A percentile compares a stretch with the other conserved stretches of the same genome.
Conservation (phyloP, 2,888 invertebrate species). For the Calliopum simillimum region DNA sequence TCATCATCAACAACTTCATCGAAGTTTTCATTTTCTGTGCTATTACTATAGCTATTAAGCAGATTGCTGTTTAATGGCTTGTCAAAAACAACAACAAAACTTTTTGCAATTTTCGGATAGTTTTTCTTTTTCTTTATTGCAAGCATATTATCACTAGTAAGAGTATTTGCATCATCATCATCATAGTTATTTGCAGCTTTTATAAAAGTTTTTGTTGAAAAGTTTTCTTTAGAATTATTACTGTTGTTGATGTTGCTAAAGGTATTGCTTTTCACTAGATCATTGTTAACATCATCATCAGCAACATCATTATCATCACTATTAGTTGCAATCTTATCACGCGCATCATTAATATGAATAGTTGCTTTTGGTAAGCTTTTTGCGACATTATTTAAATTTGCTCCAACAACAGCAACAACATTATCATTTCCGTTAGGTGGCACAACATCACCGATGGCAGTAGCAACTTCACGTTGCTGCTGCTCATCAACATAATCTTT, state of each 20-base stretch:
- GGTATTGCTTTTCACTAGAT: too few relatives aligned
- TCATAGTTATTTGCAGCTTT: conserved; percentile 11
- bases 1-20: conserved; percentile 49
- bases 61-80: conserved; percentile 65
- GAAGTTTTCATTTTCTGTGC: conserved; percentile 38
- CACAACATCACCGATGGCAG: conserved; percentile 1
- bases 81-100: conserved; percentile 50
- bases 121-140: neutral
- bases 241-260: neutral
- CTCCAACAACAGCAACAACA: too few relatives aligned
- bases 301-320: neutral
- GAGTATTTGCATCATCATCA: neutral
- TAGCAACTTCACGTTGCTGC: neutral
- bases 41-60: conserved; percentile 29
- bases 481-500: conserved; percentile 26
- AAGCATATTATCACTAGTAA: neutral
- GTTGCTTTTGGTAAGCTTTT: too few relatives aligned
- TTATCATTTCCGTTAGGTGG: too few relatives aligned
- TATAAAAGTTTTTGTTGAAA: conserved; percentile 18
- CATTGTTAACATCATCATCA: neutral
- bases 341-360: too few relatives aligned
- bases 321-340: too few relatives aligned
- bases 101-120: neutral
- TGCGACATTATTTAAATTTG: too few relatives aligned
- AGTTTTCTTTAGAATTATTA: conserved; percentile 23